Evolutionary conservation across 2,888 invertebrate genomes (phyloP).

Genomic region (Patella caerulea): DNA sequence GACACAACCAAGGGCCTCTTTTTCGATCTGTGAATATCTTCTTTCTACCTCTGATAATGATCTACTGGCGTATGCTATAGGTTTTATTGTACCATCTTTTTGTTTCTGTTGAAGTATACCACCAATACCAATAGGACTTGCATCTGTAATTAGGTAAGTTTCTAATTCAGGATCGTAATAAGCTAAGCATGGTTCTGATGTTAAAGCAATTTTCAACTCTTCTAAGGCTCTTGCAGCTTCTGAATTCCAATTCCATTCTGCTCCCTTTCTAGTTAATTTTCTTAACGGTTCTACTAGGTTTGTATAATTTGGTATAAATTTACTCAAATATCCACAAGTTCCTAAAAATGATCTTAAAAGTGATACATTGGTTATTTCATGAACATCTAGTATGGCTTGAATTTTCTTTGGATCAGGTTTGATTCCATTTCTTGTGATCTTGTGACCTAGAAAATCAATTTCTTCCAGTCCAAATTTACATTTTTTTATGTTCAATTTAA

Average conservation of each 20-base stretch:
- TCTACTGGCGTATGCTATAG: conserved; percentile 43
- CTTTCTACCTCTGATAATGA: conserved; percentile 43
- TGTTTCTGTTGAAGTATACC: conserved; percentile 44
- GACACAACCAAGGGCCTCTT: too few species aligned
- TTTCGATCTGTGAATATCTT: conserved; percentile 51
- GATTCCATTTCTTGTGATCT: neutral
- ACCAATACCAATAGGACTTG: conserved; percentile 46
- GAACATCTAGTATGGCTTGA: too few species aligned
- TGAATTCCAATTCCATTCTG: too few species aligned
- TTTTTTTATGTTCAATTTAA: neutral
- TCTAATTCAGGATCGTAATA: conserved; percentile 40
- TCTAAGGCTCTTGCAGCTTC: too few species aligned
- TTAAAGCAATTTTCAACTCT: too few species aligned
- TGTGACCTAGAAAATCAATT: neutral
- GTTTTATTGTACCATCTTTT: conserved; percentile 16
- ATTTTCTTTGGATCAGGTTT: too few species aligned
- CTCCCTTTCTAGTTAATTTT: too few species aligned
- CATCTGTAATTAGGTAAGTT: conserved; percentile 47
- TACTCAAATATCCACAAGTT: too few species aligned
- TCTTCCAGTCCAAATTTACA: conserved; percentile 3
- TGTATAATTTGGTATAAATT: too few species aligned
- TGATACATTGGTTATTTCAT: too few species aligned
- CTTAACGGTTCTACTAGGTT: too few species aligned
- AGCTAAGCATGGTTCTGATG: conserved; percentile 37
- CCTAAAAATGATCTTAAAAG: too few species aligned